phyloP scores from a whole-genome alignment of 1,140 invertebrate genomes.

The Saxidomus purpurata region DNA sequence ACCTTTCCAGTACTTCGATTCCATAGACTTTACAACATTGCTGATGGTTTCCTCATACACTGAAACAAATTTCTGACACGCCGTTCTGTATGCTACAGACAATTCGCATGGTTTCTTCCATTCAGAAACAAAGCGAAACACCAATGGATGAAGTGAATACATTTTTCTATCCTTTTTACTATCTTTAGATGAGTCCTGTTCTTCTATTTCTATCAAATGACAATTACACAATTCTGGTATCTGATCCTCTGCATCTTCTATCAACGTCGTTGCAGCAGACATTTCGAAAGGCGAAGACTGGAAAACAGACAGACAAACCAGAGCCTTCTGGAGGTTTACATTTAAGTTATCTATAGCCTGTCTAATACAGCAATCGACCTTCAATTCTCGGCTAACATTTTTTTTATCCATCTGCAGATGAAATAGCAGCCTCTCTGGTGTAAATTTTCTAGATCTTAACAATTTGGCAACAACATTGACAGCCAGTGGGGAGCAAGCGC shows the following conservation, averaged over 20 bases:
- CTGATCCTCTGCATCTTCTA: no score
- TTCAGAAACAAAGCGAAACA: conserved; percentile 38
- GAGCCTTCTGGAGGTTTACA: neutral
- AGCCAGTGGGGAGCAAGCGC: conserved; percentile 55
- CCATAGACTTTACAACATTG: neutral
- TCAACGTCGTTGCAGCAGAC: neutral
- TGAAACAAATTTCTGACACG: conserved; percentile 26
- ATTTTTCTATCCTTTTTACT: neutral
- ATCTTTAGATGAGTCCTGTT: neutral
- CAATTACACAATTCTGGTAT: conserved; percentile 1
- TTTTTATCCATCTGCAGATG: conserved; percentile 54
- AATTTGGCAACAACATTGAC: conserved; percentile 29
- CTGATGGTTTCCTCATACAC: conserved; percentile 5
- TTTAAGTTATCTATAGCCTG: conserved; percentile 13
- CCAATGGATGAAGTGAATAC: conserved; percentile 53
- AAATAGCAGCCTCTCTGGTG: conserved; percentile 35
- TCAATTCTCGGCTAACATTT: conserved; percentile 32
- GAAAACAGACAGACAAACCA: conserved; percentile 44
- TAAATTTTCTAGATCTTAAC: conserved; percentile 20
- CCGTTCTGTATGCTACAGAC: neutral
- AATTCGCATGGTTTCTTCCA: conserved; percentile 25
- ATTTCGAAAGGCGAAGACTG: conserved; percentile 42
- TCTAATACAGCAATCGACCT: conserved; percentile 25
- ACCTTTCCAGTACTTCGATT: conserved; percentile 29
- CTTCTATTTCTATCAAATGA: conserved; percentile 41